These are phyloP conservation scores for Ictidomys tridecemlineatus DNA, from an alignment of 2,113 vertebrate species.

Conservation along the genomic window DNA sequence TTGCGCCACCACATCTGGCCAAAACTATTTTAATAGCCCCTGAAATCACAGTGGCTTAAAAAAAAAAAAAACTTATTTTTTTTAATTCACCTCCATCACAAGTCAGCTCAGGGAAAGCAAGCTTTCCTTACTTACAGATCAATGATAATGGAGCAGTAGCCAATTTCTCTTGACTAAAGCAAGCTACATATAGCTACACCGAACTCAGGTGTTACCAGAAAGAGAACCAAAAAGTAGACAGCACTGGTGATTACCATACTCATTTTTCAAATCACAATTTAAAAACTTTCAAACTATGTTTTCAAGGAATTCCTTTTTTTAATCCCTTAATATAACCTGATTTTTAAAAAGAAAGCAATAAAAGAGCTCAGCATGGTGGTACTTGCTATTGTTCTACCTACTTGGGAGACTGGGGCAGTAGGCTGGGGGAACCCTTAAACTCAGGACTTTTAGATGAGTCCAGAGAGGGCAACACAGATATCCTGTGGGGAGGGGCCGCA, in stretches of 20 bases:
- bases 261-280: constrained; percentile 1
- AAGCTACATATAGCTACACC: background rate
- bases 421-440: no score
- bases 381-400: no score
- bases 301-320: constrained; percentile 4
- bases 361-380: background rate
- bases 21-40: background rate
- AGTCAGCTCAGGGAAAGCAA: background rate
- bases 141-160: background rate
- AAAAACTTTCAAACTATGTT: constrained; percentile 8
- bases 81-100: background rate
- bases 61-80: background rate
- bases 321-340: background rate
- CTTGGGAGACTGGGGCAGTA: no score
- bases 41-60: background rate
- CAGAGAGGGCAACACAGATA: background rate
- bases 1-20: no score
- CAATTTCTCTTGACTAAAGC: background rate
- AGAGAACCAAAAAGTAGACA: background rate
- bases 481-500: no score
- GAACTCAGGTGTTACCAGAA: background rate
- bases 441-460: background rate
- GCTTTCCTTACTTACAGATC: background rate
- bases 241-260: background rate
- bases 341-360: constrained; percentile 3